Percentiles rank a stretch among this genome's conserved stretches.
Evolutionary conservation across 2,888 invertebrate genomes (phyloP).

Genomic region (Amphiduros pacificus): DNA sequence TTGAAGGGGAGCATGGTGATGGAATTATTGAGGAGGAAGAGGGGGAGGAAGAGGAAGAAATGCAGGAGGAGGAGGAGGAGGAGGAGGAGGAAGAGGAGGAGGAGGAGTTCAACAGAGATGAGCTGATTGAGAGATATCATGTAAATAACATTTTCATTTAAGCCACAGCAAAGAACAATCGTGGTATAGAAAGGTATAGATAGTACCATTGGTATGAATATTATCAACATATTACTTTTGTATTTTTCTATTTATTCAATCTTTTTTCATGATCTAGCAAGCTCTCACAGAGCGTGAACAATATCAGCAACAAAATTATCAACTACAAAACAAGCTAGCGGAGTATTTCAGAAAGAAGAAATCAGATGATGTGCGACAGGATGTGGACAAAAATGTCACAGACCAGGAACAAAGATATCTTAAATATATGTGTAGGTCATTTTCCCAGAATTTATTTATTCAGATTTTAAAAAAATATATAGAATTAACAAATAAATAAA

Average conservation of each 20-base stretch:
- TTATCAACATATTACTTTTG: not conserved
- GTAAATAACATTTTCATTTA: conserved; percentile 34
- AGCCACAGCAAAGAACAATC: not conserved
- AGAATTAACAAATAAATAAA: too few relatives aligned
- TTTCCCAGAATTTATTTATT: not conserved
- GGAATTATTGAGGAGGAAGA: not conserved
- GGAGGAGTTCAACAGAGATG: conserved; percentile 47
- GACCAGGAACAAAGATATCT: conserved; percentile 59
- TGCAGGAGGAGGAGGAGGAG: conserved; percentile 33
- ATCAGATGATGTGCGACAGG: conserved; percentile 50
- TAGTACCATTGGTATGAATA: too few relatives aligned
- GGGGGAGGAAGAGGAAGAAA: conserved; percentile 10
- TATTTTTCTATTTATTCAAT: not conserved
- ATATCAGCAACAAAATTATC: conserved; percentile 51
- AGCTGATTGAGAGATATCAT: conserved; percentile 52
- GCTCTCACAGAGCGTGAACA: conserved; percentile 50
- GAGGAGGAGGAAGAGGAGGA: conserved; percentile 45
- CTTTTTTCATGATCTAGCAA: conserved; percentile 30
- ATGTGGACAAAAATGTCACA: conserved; percentile 55
- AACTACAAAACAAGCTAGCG: conserved; percentile 58
- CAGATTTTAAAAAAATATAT: not conserved
- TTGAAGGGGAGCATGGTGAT: not conserved
- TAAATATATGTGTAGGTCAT: conserved; percentile 49
- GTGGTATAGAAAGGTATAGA: too few relatives aligned
- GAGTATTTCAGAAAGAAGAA: conserved; percentile 59